A percentile compares a stretch with the other conserved stretches of the same genome.
Conservation (phyloP, 2,888 invertebrate species). For the Hemaris fuciformis region DNA sequence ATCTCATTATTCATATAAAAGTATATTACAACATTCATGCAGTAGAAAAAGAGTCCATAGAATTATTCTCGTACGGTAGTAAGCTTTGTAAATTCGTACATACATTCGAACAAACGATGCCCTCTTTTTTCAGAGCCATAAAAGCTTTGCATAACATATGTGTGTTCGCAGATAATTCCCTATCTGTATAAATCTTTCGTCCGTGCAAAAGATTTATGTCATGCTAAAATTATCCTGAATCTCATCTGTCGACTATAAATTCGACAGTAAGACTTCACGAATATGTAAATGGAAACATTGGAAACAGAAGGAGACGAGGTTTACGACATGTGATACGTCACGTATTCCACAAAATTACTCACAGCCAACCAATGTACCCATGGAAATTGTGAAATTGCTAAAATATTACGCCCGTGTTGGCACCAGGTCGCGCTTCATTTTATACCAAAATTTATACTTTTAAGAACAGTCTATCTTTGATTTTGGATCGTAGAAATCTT, state of each 20-base stretch:
- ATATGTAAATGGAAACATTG: constrained; percentile 51
- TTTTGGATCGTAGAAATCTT: too few relatives aligned
- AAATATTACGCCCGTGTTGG: constrained; percentile 24
- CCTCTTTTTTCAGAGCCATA: constrained; percentile 2
- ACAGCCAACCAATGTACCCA: constrained; percentile 8
- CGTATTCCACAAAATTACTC: constrained; percentile 17
- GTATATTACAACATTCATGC: neutral
- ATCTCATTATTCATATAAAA: neutral
- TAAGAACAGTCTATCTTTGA: neutral
- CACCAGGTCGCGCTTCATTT: constrained; percentile 4
- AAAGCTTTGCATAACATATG: constrained; percentile 7
- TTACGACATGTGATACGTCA: constrained; percentile 33
- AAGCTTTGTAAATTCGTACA: constrained; percentile 4
- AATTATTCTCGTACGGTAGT: neutral
- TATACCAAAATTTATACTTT: neutral
- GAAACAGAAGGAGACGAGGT: constrained; percentile 41
- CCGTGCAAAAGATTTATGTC: constrained; percentile 27
- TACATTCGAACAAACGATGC: constrained; percentile 3
- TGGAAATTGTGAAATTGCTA: constrained; percentile 14
- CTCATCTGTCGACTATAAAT: constrained; percentile 47
- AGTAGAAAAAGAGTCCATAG: neutral
- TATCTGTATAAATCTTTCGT: constrained; percentile 11
- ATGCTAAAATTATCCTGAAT: constrained; percentile 45
- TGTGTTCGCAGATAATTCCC: constrained; percentile 12
- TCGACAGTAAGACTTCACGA: constrained; percentile 41